Evolutionary conservation across 2,797 vertebrate species (phyloP).

Genomic region (Lacerta viridis): DNA sequence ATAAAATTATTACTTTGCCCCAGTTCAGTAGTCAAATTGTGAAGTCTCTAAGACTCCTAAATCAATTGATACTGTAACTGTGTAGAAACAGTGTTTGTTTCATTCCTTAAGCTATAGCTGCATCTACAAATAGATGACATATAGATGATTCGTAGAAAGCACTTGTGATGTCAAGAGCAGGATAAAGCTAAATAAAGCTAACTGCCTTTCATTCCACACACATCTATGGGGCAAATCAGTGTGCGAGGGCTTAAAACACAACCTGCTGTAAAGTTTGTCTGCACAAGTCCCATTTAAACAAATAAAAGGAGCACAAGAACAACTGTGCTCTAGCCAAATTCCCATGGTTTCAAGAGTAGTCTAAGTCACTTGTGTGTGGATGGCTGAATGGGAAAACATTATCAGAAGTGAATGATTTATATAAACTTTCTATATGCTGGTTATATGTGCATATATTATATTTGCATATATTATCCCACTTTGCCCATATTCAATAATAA

Average conservation of each 20-base stretch:
- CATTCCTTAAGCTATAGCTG: conserved; percentile 14
- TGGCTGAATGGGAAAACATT: neutral
- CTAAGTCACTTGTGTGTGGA: conserved; percentile 20
- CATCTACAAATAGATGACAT: conserved; percentile 9
- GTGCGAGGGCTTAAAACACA: conserved; percentile 33
- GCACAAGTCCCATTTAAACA: neutral
- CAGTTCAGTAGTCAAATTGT: neutral
- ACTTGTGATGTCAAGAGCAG: conserved; percentile 40
- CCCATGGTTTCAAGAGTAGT: conserved; percentile 28
- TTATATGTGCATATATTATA: neutral
- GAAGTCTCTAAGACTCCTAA: neutral
- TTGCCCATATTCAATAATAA: neutral
- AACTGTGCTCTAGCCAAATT: neutral
- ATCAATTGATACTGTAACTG: conserved; percentile 18
- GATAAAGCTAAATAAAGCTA: conserved; percentile 16
- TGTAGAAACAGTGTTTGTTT: conserved; percentile 11
- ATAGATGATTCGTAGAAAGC: neutral
- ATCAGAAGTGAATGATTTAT: neutral
- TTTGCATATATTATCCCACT: neutral
- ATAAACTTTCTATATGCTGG: neutral
- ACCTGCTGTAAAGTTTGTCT: neutral
- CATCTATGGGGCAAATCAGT: conserved; percentile 36
- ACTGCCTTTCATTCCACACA: conserved; percentile 27
- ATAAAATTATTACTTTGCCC: conserved; percentile 12
- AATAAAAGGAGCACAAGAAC: neutral